Evolutionary conservation across 2,113 vertebrate genomes (phyloP).

Genomic region (Vulpes lagopus): DNA sequence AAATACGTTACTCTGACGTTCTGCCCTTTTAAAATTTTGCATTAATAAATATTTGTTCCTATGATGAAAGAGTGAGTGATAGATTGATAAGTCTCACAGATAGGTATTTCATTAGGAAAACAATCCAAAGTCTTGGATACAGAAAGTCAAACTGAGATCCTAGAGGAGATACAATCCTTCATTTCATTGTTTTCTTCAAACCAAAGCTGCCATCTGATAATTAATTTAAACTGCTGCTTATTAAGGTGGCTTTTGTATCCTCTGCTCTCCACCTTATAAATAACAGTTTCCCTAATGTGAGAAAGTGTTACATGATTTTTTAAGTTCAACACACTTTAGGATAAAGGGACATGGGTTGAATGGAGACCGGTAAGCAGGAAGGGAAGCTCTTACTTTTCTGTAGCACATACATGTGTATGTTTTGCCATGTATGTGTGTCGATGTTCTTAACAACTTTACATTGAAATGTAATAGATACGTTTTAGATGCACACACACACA

Average conservation of each 20-base stretch:
- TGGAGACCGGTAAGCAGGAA: not conserved
- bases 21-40: not conserved
- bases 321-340: not conserved
- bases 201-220: not conserved
- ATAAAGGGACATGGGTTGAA: not conserved
- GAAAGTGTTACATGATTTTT: not conserved
- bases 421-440: not conserved
- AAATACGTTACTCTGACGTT: not conserved
- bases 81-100: not conserved
- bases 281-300: not conserved
- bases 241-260: not conserved
- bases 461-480: not conserved
- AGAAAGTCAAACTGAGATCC: slow-evolving; percentile 17
- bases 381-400: not conserved
- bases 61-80: not conserved
- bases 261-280: not conserved
- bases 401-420: not conserved
- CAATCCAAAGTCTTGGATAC: not conserved
- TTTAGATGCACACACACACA: not conserved
- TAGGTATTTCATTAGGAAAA: not conserved
- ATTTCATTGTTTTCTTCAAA: not conserved
- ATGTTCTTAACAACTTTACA: not conserved
- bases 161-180: not conserved
- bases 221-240: not conserved
- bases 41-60: not conserved